Percentiles rank a stretch among this genome's conserved stretches.
Conservation (phyloP, 2,888 invertebrate genomes). For the Stramonita haemastoma region DNA sequence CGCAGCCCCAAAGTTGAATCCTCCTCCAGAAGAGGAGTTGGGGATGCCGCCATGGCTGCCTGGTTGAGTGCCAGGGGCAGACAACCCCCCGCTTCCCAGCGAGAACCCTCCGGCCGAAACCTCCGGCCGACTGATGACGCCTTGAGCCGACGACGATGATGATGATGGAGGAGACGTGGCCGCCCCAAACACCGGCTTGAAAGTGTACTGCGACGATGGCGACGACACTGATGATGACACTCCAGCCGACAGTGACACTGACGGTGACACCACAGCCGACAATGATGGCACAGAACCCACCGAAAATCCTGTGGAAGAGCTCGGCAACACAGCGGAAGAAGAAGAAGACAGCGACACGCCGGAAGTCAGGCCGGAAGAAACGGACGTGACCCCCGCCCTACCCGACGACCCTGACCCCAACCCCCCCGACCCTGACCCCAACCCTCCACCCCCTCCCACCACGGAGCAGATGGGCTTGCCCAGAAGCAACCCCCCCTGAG, state of each 20-base stretch:
- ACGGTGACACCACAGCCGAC: not conserved
- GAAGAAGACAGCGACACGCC: no score
- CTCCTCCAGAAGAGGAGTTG: not conserved
- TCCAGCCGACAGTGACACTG: not conserved
- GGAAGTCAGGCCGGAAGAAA: not conserved
- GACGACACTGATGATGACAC: not conserved
- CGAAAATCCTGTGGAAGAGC: not conserved
- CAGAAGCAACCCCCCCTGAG: not conserved
- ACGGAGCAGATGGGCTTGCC: constrained; percentile 31
- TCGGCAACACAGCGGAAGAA: not conserved
- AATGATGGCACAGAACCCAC: not conserved
- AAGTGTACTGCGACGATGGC: constrained; percentile 9
- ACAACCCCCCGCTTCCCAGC: not conserved
- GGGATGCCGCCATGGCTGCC: not conserved
- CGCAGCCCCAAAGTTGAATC: constrained; percentile 1
- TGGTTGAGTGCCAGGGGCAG: not conserved
- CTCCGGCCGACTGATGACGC: not conserved
- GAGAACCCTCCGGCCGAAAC: not conserved
- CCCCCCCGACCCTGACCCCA: not conserved
- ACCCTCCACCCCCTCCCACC: not conserved
- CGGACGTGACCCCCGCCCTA: no score
- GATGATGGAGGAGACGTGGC: not conserved
- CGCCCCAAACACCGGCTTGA: constrained; percentile 36
- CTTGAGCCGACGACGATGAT: not conserved
- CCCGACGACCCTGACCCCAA: no score